These are phyloP conservation scores for Colaptes auratus DNA, from an alignment of 2,113 vertebrate genomes.

Conservation along the genomic window DNA sequence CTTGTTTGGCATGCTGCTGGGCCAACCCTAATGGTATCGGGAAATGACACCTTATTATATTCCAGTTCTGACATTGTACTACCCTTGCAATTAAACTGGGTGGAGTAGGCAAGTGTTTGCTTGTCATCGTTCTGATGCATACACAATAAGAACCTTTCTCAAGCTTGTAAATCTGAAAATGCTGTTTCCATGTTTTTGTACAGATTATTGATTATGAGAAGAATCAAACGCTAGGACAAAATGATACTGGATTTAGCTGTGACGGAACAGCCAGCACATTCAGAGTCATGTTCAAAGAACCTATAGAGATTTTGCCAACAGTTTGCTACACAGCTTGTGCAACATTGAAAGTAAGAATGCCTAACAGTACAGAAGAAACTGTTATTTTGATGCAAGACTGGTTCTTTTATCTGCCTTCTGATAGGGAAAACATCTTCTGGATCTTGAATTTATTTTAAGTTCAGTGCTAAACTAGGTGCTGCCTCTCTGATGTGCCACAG, in stretches of 20 bases:
- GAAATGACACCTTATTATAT: background rate
- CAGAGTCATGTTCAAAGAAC: conserved; percentile 95
- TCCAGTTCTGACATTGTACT: background rate
- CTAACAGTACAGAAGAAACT: background rate
- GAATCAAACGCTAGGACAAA: conserved; percentile 89
- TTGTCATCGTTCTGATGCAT: background rate
- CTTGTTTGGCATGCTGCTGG: fast-evolving
- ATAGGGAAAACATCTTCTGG: background rate
- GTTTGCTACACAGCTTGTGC: conserved; percentile 94
- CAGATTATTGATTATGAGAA: conserved; percentile 95
- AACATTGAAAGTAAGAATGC: conserved; percentile 85
- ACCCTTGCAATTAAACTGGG: background rate
- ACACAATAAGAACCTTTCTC: background rate
- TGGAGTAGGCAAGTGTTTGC: background rate
- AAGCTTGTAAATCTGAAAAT: background rate
- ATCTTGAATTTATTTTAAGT: background rate
- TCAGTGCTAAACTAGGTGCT: background rate
- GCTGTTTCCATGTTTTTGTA: background rate
- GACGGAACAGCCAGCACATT: conserved; percentile 91
- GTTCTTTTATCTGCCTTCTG: background rate
- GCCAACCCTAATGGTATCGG: background rate
- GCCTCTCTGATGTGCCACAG: background rate
- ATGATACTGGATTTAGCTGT: conserved; percentile 93
- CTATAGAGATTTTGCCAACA: conserved; percentile 89
- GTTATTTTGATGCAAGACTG: background rate